phyloP scores from a whole-genome alignment of 2,797 vertebrate species.

The Fistularia tabacaria region DNA sequence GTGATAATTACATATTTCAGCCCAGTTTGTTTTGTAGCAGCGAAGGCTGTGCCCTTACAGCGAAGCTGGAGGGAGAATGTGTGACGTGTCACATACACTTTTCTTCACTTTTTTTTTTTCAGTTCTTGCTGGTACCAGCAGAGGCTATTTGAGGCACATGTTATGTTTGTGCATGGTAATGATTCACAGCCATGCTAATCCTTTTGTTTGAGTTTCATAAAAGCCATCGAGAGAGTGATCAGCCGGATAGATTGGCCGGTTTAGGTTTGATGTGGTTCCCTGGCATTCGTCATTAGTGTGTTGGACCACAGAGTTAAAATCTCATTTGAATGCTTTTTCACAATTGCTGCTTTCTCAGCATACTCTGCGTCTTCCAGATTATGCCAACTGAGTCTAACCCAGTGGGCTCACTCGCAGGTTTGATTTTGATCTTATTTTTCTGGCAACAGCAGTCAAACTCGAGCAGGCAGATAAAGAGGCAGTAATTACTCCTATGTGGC shows the following conservation, averaged over 20 bases:
- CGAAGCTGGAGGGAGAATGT: slow-evolving; percentile 37
- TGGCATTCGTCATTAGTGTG: too few relatives aligned
- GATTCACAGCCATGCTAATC: slow-evolving; percentile 19
- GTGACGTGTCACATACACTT: slow-evolving; percentile 46
- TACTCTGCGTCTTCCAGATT: slow-evolving; percentile 14
- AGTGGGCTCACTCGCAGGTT: neutral
- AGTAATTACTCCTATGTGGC: neutral
- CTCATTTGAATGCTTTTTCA: neutral
- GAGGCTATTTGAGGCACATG: slow-evolving; percentile 46
- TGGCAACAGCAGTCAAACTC: too few relatives aligned
- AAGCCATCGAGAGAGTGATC: neutral
- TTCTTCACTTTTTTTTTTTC: slow-evolving; percentile 46
- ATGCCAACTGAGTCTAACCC: neutral
- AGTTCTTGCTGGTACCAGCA: slow-evolving; percentile 47
- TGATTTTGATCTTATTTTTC: too few relatives aligned
- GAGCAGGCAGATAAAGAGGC: too few relatives aligned
- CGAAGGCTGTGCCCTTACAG: slow-evolving; percentile 31
- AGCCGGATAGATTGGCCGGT: too few relatives aligned
- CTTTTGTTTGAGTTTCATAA: slow-evolving; percentile 6
- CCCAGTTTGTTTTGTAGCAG: slow-evolving; percentile 26
- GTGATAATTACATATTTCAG: slow-evolving; percentile 14
- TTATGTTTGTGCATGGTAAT: slow-evolving; percentile 27
- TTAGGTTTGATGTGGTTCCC: neutral
- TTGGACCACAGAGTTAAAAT: neutral
- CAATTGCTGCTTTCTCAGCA: slow-evolving; percentile 23